Percentiles rank a stretch among this genome's conserved stretches.
Evolutionary conservation across 53 echinoderm and acorn worm genomes (phyloP).

Genomic region (Luidia sarsii): DNA sequence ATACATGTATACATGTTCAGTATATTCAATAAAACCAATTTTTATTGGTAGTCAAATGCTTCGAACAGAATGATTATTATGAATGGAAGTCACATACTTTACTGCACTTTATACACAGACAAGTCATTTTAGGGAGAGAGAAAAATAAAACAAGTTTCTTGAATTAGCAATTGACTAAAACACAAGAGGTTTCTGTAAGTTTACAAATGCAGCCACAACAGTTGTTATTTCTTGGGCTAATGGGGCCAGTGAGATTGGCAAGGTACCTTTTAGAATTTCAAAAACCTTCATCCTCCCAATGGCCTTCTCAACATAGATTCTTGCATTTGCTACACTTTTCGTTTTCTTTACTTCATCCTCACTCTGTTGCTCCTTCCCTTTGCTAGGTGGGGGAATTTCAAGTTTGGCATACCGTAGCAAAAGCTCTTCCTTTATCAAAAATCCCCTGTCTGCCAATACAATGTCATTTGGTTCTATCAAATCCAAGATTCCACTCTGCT

Average conservation of each 20-base stretch:
- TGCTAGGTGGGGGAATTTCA: constrained; percentile 62
- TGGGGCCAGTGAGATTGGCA: background rate
- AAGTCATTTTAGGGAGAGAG: no score
- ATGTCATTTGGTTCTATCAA: constrained; percentile 65
- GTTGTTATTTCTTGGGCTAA: background rate
- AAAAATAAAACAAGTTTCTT: no score
- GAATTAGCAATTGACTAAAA: background rate
- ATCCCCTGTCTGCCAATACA: constrained; percentile 68
- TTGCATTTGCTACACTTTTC: constrained; percentile 4
- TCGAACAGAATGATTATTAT: no score
- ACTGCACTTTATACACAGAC: no score
- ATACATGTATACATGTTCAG: no score
- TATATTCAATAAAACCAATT: no score
- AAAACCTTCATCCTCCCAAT: constrained; percentile 17
- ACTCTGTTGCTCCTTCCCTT: constrained; percentile 7
- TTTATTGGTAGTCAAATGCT: no score
- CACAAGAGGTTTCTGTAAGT: background rate
- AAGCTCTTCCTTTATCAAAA: constrained; percentile 61
- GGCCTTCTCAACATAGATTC: constrained; percentile 18
- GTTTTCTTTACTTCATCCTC: constrained; percentile 6
- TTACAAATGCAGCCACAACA: background rate
- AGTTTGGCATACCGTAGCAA: constrained; percentile 20
- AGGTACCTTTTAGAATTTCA: background rate
- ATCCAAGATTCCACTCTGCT: constrained; percentile 51
- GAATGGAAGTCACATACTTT: no score